Percentiles rank a stretch among this genome's conserved stretches.
Evolutionary conservation across 2,888 invertebrate genomes (phyloP).

Genomic region (Euplagia quadripunctaria): DNA sequence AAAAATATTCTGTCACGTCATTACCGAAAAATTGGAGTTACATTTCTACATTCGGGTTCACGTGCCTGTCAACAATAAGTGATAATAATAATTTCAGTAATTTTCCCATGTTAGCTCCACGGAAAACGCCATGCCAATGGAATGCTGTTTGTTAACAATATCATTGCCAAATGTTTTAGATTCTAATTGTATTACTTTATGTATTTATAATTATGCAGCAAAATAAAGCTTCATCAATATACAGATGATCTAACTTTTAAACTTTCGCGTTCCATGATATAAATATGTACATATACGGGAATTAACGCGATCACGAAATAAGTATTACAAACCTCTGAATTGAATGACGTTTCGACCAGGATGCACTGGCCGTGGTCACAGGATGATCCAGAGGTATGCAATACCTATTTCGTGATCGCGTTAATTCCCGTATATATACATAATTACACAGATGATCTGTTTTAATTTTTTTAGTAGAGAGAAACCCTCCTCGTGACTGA

Average conservation of each 20-base stretch:
- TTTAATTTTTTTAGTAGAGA: not conserved
- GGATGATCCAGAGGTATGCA: no score
- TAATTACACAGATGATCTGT: no score
- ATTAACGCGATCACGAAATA: no score
- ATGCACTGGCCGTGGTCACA: no score
- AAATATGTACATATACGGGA: no score
- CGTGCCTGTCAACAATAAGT: not conserved
- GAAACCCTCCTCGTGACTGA: not conserved
- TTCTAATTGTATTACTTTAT: constrained; percentile 36
- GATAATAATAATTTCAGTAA: constrained; percentile 12
- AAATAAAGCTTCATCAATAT: not conserved
- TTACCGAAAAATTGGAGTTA: not conserved
- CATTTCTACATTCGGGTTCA: not conserved
- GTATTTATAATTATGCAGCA: constrained; percentile 21
- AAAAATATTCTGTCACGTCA: not conserved
- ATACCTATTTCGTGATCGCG: no score
- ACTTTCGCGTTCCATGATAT: no score
- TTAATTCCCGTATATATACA: no score
- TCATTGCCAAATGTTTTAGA: constrained; percentile 53
- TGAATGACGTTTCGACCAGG: no score
- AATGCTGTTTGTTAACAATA: constrained; percentile 57
- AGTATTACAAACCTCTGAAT: no score
- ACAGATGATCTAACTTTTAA: not conserved
- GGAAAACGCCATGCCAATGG: constrained; percentile 41
- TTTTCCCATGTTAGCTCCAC: constrained; percentile 57